Base-by-base conservation (phyloP, 2,888 invertebrate species). In the Pegoplata infirma region DNA sequence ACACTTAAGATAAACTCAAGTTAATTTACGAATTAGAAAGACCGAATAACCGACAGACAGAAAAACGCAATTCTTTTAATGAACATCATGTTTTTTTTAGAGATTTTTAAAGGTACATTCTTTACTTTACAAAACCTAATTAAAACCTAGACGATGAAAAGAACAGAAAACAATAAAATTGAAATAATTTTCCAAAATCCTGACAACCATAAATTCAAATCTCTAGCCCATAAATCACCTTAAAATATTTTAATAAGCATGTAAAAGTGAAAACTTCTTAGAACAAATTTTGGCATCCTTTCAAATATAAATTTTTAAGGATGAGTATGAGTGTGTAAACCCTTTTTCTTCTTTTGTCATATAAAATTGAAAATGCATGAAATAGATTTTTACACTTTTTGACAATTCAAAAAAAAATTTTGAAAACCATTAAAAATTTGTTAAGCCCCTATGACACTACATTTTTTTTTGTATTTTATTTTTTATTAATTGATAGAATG, bases 381-480 rank as follows among this genome's bases (percentile, higher is more conserved):
- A 75, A 71, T 72, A 17, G 36, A 53, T 66, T 79, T 71, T 21
- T 40, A 40, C n/a, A 12, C 6, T 53, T 40, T 66, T 61, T 61
- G 66, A 74, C 56, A 77, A 58, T 56, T 47, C 32, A 55, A 68
- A 63, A 25, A 73, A n/a, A n/a, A n/a, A n/a, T n/a, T 53, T 74
- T 61, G 74, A 79, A 78, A 71, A 61, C 78, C 78, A 74, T 79
- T 78, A 40, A 64, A 68, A 79, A 79, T 71, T n/a, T 71, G 55
- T 5, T 46, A 25, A n/a, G 19, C n/a, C n/a, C n/a, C n/a, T n/a
- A n/a, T n/a, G n/a, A n/a, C n/a, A n/a, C n/a, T n/a, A n/a, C n/a
- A n/a, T n/a, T n/a, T n/a, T n/a, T n/a, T n/a, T n/a, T n/a, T n/a
- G n/a, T n/a, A n/a, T n/a, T n/a, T n/a, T n/a, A n/a, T n/a, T n/a